A percentile compares a stretch with the other conserved stretches of the same genome.
These are phyloP conservation scores for Adelges cooleyi DNA, from an alignment of 1,140 invertebrate species.

Conservation along the genomic window DNA sequence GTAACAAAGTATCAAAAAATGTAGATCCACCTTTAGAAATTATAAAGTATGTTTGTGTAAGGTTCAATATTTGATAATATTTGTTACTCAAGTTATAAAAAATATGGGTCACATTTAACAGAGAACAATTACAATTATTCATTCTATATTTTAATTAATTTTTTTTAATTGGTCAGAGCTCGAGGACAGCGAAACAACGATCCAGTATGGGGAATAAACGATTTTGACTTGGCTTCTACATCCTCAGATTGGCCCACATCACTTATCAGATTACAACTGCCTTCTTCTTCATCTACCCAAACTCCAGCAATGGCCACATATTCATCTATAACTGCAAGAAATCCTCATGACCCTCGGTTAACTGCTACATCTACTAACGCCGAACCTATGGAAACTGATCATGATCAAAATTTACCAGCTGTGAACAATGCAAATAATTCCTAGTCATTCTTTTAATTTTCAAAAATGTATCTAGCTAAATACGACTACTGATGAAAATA, in stretches of 20 bases:
- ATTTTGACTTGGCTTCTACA: slow-evolving; percentile 20
- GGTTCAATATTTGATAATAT: no score
- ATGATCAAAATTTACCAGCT: slow-evolving; percentile 25
- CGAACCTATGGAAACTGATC: slow-evolving; percentile 24
- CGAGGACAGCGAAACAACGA: neutral
- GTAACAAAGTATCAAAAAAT: no score
- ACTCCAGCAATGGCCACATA: slow-evolving; percentile 16
- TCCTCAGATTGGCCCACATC: slow-evolving; percentile 12
- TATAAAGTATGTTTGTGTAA: no score
- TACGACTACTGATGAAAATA: neutral
- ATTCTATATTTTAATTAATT: neutral
- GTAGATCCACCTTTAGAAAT: no score
- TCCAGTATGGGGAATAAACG: slow-evolving; percentile 18
- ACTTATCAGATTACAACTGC: slow-evolving; percentile 12
- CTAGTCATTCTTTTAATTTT: neutral
- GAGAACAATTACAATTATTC: no score
- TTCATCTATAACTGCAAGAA: slow-evolving; percentile 15
- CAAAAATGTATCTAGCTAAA: neutral
- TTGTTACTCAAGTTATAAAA: no score
- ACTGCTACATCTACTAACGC: slow-evolving; percentile 1
- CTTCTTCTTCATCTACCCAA: slow-evolving; percentile 14
- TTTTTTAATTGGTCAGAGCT: neutral
- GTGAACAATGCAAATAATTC: slow-evolving; percentile 18
- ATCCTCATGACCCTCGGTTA: slow-evolving; percentile 5
- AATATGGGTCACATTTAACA: no score